A percentile compares a stretch with the other conserved stretches of the same genome.
phyloP scores from a whole-genome alignment of 2,888 invertebrate species.

The Leuctra nigra region DNA sequence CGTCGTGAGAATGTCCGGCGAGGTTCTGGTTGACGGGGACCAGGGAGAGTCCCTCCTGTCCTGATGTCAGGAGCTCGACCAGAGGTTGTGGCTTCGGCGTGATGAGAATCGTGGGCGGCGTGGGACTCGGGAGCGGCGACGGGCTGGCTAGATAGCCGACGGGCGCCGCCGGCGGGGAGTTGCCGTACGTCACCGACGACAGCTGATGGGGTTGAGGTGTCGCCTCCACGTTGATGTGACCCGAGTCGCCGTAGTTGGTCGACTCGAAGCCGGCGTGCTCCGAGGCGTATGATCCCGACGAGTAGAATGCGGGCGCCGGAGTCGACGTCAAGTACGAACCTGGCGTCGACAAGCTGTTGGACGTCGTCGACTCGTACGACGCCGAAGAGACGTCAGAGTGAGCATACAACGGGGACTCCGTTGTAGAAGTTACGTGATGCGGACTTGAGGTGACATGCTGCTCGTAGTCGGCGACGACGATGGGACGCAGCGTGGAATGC shows the following conservation, averaged over 20 bases:
- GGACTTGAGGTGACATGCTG: neutral
- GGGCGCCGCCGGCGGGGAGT: constrained; percentile 6
- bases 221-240: neutral
- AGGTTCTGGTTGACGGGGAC: neutral
- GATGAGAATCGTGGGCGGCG: constrained; percentile 7
- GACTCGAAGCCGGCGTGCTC: neutral
- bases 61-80: constrained; percentile 1
- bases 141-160: neutral
- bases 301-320: neutral
- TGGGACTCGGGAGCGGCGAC: constrained; percentile 8
- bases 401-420: neutral
- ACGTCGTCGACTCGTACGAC: neutral
- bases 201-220: neutral
- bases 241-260: constrained; percentile 3
- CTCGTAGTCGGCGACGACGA: constrained; percentile 31
- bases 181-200: constrained; percentile 6
- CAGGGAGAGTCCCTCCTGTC: neutral
- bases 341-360: neutral
- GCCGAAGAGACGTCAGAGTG: neutral
- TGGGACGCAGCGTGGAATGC: constrained; percentile 22
- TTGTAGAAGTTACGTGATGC: neutral
- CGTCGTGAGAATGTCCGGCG: neutral
- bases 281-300: neutral
- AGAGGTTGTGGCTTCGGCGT: constrained; percentile 14
- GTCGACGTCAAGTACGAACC: neutral